A percentile compares a stretch with the other conserved stretches of the same genome.
phyloP scores from a whole-genome alignment of 1,140 invertebrate genomes.

The Heliothis subflexa region DNA sequence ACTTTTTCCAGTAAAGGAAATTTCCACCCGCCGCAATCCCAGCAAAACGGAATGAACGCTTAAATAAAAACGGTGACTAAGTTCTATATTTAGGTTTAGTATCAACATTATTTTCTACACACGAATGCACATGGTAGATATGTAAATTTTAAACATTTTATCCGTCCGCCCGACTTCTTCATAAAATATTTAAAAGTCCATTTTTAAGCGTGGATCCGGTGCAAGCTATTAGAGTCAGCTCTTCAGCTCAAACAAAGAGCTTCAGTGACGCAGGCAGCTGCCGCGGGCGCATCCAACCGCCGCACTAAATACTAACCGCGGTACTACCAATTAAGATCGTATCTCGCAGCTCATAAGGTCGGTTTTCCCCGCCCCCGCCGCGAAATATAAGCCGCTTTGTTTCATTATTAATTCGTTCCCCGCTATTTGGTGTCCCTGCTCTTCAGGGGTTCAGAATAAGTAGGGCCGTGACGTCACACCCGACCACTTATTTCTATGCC shows the following conservation, averaged over 20 bases:
- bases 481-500: constrained; percentile 56
- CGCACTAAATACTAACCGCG: constrained; percentile 65
- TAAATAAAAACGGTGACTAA: constrained; percentile 24
- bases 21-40: constrained; percentile 8
- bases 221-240: constrained; percentile 84
- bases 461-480: constrained; percentile 67
- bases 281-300: constrained; percentile 66
- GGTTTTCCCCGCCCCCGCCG: constrained; percentile 57
- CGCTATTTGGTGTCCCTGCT: constrained; percentile 83
- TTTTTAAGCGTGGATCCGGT: constrained; percentile 82
- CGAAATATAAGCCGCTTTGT: constrained; percentile 75
- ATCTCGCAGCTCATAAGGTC: constrained; percentile 68
- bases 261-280: constrained; percentile 76
- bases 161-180: constrained; percentile 65
- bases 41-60: background rate
- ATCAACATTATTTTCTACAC: background rate
- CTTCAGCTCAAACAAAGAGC: constrained; percentile 84
- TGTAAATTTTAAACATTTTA: constrained; percentile 58
- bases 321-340: constrained; percentile 74
- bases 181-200: constrained; percentile 84
- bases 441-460: constrained; percentile 73
- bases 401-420: constrained; percentile 79
- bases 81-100: constrained; percentile 14
- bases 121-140: constrained; percentile 34
- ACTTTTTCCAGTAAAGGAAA: constrained; percentile 10